These are phyloP conservation scores for Silvanus unidentatus DNA, from an alignment of 2,888 invertebrate species.

Conservation along the genomic window DNA sequence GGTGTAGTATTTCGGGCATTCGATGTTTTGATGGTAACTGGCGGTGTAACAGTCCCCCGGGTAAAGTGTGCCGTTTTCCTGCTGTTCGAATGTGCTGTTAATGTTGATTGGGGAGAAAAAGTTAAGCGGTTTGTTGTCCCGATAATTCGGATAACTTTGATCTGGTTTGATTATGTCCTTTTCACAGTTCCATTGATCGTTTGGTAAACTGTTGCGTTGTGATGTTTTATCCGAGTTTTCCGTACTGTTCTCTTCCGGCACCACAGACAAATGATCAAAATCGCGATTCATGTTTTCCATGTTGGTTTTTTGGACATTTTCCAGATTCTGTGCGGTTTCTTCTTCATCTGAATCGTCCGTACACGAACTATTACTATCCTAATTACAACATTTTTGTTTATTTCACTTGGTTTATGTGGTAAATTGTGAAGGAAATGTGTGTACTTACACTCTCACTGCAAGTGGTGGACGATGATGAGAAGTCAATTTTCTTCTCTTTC, in stretches of 20 bases:
- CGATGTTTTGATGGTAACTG: not conserved
- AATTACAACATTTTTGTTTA: slow-evolving; percentile 1
- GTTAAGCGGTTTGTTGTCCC: slow-evolving; percentile 24
- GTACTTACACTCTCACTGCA: slow-evolving; percentile 47
- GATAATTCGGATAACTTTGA: slow-evolving; percentile 41
- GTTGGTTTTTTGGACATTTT: slow-evolving; percentile 47
- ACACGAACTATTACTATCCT: slow-evolving; percentile 42
- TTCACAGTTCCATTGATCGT: slow-evolving; percentile 32
- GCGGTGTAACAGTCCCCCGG: slow-evolving; percentile 18
- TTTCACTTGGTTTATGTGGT: no score
- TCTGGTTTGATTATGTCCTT: slow-evolving; percentile 40
- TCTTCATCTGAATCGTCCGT: slow-evolving; percentile 43
- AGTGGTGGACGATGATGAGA: slow-evolving; percentile 51
- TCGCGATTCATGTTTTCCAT: slow-evolving; percentile 50
- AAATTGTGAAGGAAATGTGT: not conserved
- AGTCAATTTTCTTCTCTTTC: slow-evolving; percentile 49
- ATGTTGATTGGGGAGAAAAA: slow-evolving; percentile 34
- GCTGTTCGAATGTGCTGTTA: slow-evolving; percentile 36
- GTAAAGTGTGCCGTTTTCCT: slow-evolving; percentile 20
- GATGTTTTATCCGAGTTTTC: slow-evolving; percentile 44
- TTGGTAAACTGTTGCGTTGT: slow-evolving; percentile 25
- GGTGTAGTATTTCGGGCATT: slow-evolving; percentile 15
- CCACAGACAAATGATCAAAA: slow-evolving; percentile 71
- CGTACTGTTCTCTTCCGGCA: slow-evolving; percentile 62
- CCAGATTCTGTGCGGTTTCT: slow-evolving; percentile 44